These are phyloP conservation scores for Drosophila kanekoi DNA, from an alignment of 2,888 invertebrate species.

Conservation along the genomic window DNA sequence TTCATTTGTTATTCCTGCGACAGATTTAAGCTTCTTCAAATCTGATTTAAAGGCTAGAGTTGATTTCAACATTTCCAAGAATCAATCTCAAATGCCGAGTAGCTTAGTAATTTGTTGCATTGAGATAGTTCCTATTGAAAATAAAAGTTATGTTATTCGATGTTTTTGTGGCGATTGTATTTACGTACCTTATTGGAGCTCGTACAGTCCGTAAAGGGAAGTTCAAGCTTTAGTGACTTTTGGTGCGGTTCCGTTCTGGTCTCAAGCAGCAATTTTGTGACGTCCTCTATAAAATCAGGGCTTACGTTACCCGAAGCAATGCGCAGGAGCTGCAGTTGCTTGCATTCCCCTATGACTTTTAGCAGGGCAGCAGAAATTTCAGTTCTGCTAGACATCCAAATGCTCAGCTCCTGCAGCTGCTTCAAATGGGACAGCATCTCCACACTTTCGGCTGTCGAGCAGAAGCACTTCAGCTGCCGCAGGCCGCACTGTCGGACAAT, in stretches of 20 bases:
- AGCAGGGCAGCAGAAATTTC: constrained; percentile 57
- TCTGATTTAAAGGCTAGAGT: too few relatives aligned
- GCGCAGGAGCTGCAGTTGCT: constrained; percentile 37
- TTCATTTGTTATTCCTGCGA: too few relatives aligned
- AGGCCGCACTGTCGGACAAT: constrained; percentile 39
- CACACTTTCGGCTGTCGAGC: constrained; percentile 44
- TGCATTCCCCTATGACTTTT: constrained; percentile 41
- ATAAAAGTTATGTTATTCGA: neutral
- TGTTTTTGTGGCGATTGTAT: too few relatives aligned
- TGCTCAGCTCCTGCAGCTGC: constrained; percentile 42
- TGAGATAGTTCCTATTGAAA: constrained; percentile 15
- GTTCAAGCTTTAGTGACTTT: constrained; percentile 29
- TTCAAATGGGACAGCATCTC: constrained; percentile 36
- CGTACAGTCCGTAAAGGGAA: constrained; percentile 30
- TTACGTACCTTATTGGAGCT: constrained; percentile 11
- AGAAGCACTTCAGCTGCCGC: constrained; percentile 61
- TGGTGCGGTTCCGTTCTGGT: neutral
- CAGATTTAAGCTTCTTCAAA: too few relatives aligned
- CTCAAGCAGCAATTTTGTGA: constrained; percentile 17
- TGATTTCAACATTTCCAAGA: constrained; percentile 25
- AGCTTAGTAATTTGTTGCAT: constrained; percentile 14
- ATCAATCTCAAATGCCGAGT: constrained; percentile 20
- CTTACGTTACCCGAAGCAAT: constrained; percentile 46
- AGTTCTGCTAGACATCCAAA: constrained; percentile 61
- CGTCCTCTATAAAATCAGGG: constrained; percentile 37